Evolutionary conservation across 2,113 vertebrate genomes (phyloP).

Genomic region (Varanus komodoensis): DNA sequence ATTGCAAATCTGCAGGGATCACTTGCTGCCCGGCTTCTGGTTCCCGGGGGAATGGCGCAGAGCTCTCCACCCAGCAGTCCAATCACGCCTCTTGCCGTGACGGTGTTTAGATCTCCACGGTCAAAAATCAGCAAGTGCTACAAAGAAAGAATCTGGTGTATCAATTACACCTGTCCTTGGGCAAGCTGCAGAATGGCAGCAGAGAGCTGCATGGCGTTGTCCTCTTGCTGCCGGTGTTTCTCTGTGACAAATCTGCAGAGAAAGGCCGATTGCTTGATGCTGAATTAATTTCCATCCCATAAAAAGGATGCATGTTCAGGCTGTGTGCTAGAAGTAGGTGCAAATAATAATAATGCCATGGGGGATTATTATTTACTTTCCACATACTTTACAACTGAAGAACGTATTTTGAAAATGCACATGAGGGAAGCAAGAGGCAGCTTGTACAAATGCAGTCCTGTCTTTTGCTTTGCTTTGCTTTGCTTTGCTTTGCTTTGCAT

Average conservation of each 20-base stretch:
- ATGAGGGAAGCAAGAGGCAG: neutral
- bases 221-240: neutral
- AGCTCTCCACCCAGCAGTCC: neutral
- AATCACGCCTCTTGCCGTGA: neutral
- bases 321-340: neutral
- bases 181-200: neutral
- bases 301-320: neutral
- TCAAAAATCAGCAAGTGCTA: neutral
- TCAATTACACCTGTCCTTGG: neutral
- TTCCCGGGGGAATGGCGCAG: neutral
- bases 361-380: neutral
- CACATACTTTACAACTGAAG: neutral
- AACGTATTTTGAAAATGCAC: neutral
- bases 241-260: accelerated
- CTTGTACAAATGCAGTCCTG: neutral
- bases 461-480: too few species aligned
- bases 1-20: neutral
- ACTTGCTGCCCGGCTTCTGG: neutral
- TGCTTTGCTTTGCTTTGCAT: too few species aligned
- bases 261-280: neutral
- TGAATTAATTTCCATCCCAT: constrained; percentile 7
- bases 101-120: constrained; percentile 13
- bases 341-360: neutral
- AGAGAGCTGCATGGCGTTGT: neutral
- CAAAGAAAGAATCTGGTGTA: neutral